phyloP scores from a whole-genome alignment of 2,113 vertebrate species.

The Strigops habroptila region DNA sequence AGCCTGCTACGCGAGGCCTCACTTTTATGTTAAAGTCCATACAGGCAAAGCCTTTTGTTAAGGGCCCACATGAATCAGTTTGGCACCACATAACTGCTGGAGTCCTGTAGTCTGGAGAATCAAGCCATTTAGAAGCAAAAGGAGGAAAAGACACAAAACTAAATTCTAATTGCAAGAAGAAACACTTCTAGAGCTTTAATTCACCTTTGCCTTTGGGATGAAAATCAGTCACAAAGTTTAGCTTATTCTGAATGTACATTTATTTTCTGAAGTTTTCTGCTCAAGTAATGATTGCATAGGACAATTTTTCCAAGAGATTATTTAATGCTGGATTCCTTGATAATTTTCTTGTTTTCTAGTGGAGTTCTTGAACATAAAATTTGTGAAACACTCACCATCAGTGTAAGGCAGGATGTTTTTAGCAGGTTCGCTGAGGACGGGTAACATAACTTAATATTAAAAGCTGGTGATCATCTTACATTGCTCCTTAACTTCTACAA shows the following conservation, averaged over 20 bases:
- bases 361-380: neutral
- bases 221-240: neutral
- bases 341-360: neutral
- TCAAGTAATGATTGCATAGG: neutral
- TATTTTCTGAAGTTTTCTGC: neutral
- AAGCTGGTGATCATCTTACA: neutral
- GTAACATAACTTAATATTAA: neutral
- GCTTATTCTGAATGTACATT: neutral
- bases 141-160: neutral
- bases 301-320: neutral
- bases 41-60: neutral
- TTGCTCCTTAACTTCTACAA: neutral
- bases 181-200: neutral
- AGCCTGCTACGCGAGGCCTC: neutral
- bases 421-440: neutral
- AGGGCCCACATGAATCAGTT: neutral
- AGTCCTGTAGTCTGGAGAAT: neutral
- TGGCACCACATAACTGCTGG: neutral
- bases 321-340: neutral
- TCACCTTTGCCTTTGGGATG: neutral
- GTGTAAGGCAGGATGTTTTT: neutral
- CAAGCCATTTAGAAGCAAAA: neutral
- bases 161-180: neutral
- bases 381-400: neutral
- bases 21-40: neutral